Base-by-base conservation (phyloP, 2,888 invertebrate species). In the Drosophila quinaria region DNA sequence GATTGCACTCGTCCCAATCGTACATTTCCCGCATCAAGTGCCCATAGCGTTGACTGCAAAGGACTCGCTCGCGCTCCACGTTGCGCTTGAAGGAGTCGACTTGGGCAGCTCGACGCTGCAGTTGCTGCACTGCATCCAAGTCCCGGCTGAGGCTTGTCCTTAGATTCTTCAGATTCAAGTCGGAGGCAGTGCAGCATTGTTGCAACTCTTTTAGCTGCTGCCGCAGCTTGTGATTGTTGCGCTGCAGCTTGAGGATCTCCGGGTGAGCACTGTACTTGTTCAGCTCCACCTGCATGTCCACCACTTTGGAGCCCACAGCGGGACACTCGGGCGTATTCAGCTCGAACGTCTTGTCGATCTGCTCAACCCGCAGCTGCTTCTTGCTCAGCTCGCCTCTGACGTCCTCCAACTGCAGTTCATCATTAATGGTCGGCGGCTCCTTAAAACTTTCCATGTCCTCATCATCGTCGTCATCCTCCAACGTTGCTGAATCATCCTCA, bases 41-140 rank as follows among this genome's bases (percentile, higher is more conserved):
- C 0, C 49, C 52, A 56, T 52, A 78, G 9, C 81, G 78, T 35
- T 81, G 75, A 0, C 31, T 13, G 29, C 81, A 81, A 1, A 81
- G 50, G 1, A 25, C 46, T 0, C 73, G 70, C 33, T 83, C 54
- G 3, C 39, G 64, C 37, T 83, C 73, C 47, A 70, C 10, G 0
- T 35, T 67, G 0, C 64, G 74, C 33, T 66, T 67, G 6, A 78
- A 64, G 6, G 73, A 73, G 15, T 70, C 63, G 6, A 81, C 11
- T 39, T 68, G 6, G 9, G 50, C 35, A 2, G 83, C 22, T 0
- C 42, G 42, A 1, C 41, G 55, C 13, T 74, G 66, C 35, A 83
- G 4, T 0, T 19, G 10, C 4, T 3, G 11, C 3, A 46, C 51
- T 1, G 31, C 35, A 31, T 51, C 25, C 39, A 65, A 19, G 0